Percentiles rank a stretch among this genome's conserved stretches.
These are phyloP conservation scores for Limnephilus marmoratus DNA, from an alignment of 2,888 invertebrate genomes.

Conservation along the genomic window DNA sequence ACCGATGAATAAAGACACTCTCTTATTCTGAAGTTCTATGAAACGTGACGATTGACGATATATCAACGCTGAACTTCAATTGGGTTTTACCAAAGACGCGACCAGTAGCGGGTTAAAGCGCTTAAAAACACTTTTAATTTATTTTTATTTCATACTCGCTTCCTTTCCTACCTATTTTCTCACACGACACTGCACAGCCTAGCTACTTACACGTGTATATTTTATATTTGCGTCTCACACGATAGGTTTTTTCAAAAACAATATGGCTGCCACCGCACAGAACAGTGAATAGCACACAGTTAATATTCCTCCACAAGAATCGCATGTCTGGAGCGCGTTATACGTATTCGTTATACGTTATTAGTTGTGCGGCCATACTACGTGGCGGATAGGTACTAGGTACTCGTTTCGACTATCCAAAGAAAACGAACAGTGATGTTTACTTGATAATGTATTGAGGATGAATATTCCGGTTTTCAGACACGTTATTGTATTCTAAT, in stretches of 20 bases:
- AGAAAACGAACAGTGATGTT: background rate
- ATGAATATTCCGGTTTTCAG: background rate
- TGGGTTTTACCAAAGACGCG: too few species aligned
- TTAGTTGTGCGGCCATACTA: slow-evolving; percentile 27
- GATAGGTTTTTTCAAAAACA: slow-evolving; percentile 56
- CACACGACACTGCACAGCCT: slow-evolving; percentile 33
- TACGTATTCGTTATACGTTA: background rate
- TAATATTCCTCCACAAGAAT: slow-evolving; percentile 61
- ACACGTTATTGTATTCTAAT: background rate
- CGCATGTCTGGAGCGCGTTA: slow-evolving; percentile 63
- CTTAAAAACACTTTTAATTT: background rate
- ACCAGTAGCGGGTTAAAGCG: background rate
- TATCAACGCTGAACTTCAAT: too few species aligned
- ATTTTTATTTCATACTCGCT: slow-evolving; percentile 2
- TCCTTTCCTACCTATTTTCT: slow-evolving; percentile 5
- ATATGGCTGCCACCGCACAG: slow-evolving; percentile 64
- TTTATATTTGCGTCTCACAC: slow-evolving; percentile 45
- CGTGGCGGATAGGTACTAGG: background rate
- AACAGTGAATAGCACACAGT: slow-evolving; percentile 64
- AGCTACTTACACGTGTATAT: slow-evolving; percentile 26
- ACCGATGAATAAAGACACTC: too few species aligned
- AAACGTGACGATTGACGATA: too few species aligned
- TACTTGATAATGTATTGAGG: background rate
- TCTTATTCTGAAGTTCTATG: too few species aligned
- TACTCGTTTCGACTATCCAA: slow-evolving; percentile 9